These are phyloP conservation scores for Teleogryllus oceanicus DNA, from an alignment of 2,888 invertebrate species.

Conservation along the genomic window DNA sequence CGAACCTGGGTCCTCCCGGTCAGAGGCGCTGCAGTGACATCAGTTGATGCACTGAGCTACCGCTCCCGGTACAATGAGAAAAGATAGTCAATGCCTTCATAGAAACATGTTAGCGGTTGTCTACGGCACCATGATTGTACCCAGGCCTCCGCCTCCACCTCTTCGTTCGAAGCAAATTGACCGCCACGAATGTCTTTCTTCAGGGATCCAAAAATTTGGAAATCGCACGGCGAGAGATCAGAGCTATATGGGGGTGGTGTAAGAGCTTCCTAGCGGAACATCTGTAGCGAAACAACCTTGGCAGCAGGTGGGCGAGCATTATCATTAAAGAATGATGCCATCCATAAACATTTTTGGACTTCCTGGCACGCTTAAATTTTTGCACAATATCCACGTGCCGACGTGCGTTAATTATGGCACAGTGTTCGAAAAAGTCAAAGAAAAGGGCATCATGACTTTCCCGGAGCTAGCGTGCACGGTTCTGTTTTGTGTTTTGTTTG, in stretches of 20 bases:
- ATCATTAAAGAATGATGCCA: background rate
- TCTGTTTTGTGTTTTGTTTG: background rate
- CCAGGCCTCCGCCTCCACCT: no score
- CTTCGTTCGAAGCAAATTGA: no score
- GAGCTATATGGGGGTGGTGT: background rate
- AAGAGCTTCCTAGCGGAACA: background rate
- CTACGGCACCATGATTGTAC: no score
- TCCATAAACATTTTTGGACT: background rate
- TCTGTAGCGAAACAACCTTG: slow-evolving; percentile 4
- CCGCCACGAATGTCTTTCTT: no score
- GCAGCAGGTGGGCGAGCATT: background rate
- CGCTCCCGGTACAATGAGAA: no score
- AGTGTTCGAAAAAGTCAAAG: background rate
- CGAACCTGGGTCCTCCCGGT: no score
- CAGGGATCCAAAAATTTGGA: background rate
- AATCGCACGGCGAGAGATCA: background rate
- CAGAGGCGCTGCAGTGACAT: no score
- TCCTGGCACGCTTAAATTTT: background rate
- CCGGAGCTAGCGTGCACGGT: background rate
- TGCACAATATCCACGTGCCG: background rate
- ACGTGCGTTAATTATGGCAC: background rate
- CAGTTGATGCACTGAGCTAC: no score
- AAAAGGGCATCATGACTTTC: background rate
- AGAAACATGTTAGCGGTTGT: no score
- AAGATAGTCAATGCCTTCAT: no score